These are phyloP conservation scores for Pedetes capensis DNA, from an alignment of 2,113 vertebrate species.

Conservation along the genomic window DNA sequence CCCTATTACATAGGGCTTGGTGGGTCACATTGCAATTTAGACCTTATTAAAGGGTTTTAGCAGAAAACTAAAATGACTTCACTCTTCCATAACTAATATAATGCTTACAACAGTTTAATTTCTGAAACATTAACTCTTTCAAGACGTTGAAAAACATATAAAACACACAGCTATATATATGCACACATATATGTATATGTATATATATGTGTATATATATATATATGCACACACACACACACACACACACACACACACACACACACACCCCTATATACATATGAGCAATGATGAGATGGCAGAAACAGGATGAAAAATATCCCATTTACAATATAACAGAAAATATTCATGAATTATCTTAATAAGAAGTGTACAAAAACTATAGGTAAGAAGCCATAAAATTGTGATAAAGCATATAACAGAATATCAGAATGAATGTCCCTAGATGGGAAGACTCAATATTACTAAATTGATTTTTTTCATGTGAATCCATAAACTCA, in stretches of 20 bases:
- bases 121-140: slow-evolving; percentile 21
- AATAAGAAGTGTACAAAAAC: background rate
- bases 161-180: background rate
- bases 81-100: slow-evolving; percentile 17
- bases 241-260: background rate
- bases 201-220: too few species aligned
- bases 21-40: background rate
- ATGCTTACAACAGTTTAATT: background rate
- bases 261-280: background rate
- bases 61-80: slow-evolving; percentile 10
- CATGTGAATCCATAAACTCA: slow-evolving; percentile 9
- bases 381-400: slow-evolving; percentile 6
- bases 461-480: slow-evolving; percentile 27
- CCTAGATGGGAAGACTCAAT: slow-evolving; percentile 15
- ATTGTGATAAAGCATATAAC: slow-evolving; percentile 42
- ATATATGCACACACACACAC: background rate
- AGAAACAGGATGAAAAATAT: background rate
- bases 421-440: background rate
- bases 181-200: too few species aligned
- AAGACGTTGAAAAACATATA: background rate
- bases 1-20: background rate
- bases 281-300: background rate
- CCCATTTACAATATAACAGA: background rate
- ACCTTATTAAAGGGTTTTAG: slow-evolving; percentile 27
- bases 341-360: slow-evolving; percentile 16